phyloP scores from a whole-genome alignment of 2,888 invertebrate species.

The Cataglyphis livida region DNA sequence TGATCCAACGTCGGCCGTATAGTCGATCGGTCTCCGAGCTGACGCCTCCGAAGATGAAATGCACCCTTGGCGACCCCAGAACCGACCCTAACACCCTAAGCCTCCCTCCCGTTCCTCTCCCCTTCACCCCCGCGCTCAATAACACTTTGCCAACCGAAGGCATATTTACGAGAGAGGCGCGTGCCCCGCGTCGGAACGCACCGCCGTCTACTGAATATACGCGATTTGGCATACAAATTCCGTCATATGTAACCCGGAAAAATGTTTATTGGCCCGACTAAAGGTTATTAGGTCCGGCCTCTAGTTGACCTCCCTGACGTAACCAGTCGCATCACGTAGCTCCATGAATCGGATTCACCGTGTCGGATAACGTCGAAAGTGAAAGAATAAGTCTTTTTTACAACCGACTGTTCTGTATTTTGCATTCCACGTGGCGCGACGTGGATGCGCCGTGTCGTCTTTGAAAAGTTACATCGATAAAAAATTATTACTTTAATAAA shows the following conservation, averaged over 20 bases:
- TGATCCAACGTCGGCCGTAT: constrained; percentile 79
- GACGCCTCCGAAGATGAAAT: constrained; percentile 85
- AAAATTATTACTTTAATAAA: constrained; percentile 3
- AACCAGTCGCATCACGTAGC: constrained; percentile 68
- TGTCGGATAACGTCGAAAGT: constrained; percentile 49
- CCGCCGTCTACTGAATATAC: constrained; percentile 67
- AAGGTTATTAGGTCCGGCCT: constrained; percentile 73
- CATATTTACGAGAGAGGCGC: constrained; percentile 81
- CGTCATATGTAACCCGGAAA: constrained; percentile 71
- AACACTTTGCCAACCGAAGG: constrained; percentile 70
- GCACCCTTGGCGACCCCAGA: constrained; percentile 82
- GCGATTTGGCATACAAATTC: constrained; percentile 79
- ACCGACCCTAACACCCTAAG: constrained; percentile 64
- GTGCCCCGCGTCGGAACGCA: constrained; percentile 72
- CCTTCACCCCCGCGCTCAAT: constrained; percentile 61
- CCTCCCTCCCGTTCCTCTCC: constrained; percentile 55
- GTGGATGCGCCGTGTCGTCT: background rate
- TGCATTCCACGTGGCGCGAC: constrained; percentile 9
- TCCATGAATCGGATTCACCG: constrained; percentile 50
- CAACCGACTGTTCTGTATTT: constrained; percentile 20
- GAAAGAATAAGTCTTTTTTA: constrained; percentile 43
- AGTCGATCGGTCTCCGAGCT: constrained; percentile 84
- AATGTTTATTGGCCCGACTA: constrained; percentile 70
- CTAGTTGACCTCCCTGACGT: constrained; percentile 56
- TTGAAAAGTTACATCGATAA: constrained; percentile 23